Conservation (phyloP, 1,140 invertebrate genomes). For the Trissolcus basalis region DNA sequence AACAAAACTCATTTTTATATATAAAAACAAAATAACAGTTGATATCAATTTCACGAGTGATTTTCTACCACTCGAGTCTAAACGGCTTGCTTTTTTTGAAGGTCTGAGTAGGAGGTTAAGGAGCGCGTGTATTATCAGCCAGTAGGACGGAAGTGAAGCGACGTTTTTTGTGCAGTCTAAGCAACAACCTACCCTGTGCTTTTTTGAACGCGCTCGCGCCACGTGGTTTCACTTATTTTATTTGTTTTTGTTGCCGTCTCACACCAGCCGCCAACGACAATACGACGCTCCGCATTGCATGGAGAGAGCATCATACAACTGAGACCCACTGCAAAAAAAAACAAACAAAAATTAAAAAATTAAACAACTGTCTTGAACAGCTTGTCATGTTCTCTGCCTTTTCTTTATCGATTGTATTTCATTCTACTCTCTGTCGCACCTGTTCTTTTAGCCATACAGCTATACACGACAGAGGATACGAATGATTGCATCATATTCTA, state of each 20-base stretch:
- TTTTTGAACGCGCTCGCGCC: neutral
- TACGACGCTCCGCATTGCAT: constrained; percentile 33
- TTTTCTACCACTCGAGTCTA: too few species aligned
- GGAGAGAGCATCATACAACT: constrained; percentile 32
- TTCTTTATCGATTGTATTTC: constrained; percentile 28
- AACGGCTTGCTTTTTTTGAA: too few species aligned
- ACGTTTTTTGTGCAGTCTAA: neutral
- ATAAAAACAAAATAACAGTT: too few species aligned
- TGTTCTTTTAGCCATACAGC: constrained; percentile 22
- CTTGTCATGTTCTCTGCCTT: constrained; percentile 40
- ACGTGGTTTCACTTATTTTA: constrained; percentile 10
- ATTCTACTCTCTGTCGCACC: constrained; percentile 29
- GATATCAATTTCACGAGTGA: too few species aligned
- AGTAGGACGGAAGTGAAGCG: too few species aligned
- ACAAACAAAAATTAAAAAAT: too few species aligned
- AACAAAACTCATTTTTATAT: too few species aligned
- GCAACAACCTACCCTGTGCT: constrained; percentile 39
- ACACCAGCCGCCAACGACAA: constrained; percentile 13
- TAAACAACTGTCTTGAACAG: constrained; percentile 23
- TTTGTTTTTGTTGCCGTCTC: neutral
- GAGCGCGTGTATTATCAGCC: too few species aligned
- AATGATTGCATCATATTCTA: constrained; percentile 20
- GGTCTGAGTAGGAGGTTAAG: too few species aligned
- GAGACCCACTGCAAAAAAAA: too few species aligned
- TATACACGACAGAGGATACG: constrained; percentile 35